A percentile compares a stretch with the other conserved stretches of the same genome.
phyloP scores from a whole-genome alignment of 2,797 vertebrate genomes.

The Eulemur albifrons region DNA sequence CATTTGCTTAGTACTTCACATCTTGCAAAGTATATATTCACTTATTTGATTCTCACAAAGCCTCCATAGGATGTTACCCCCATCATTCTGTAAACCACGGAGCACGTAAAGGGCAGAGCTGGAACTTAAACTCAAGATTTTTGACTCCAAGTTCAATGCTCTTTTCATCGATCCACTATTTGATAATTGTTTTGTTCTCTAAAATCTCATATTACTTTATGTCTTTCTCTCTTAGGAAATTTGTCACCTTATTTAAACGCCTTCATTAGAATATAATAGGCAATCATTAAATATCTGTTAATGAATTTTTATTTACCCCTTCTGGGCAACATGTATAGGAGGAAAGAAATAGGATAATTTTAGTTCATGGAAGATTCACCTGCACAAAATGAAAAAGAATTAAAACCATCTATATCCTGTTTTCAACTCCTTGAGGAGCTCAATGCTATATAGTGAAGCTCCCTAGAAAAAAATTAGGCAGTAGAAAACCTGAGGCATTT shows the following conservation, averaged over 20 bases:
- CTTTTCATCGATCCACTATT: not conserved
- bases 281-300: not conserved
- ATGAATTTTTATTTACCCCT: not conserved
- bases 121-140: not conserved
- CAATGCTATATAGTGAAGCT: not conserved
- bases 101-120: not conserved
- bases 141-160: not conserved
- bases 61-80: not conserved
- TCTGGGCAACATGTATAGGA: not conserved
- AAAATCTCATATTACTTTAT: not conserved
- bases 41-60: not conserved
- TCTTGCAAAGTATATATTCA: not conserved
- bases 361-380: not conserved
- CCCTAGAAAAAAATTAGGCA: slow-evolving; percentile 17
- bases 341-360: not conserved
- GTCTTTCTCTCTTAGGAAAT: not conserved
- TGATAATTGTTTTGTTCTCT: not conserved
- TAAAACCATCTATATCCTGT: not conserved
- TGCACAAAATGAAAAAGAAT: not conserved
- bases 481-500: not conserved
- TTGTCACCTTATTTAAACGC: not conserved
- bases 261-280: not conserved
- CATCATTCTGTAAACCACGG: not conserved
- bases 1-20: not conserved
- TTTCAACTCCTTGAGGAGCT: not conserved